Base-by-base conservation (phyloP, 2,113 vertebrate species). In the Harpagus bidentatus region DNA sequence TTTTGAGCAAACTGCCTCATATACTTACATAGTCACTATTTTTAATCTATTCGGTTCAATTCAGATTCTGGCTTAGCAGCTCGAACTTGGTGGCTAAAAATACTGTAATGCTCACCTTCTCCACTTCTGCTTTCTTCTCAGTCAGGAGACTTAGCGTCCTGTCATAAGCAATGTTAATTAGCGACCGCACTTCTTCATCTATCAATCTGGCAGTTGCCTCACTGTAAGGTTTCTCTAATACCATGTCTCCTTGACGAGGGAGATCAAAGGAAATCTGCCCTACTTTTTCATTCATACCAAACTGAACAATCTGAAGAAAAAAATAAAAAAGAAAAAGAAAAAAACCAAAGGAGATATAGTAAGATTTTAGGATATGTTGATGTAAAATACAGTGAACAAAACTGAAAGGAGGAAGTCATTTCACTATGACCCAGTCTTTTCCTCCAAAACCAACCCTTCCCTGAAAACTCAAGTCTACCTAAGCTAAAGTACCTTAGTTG, bases 201-300 rank as follows among this genome's bases (percentile, higher is more conserved):
- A 99, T 99, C 77, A 99, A 97, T 22, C 99, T 98, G 11, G 99
- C 99, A 0, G 99, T 99, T 81, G 99, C 99, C 80, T 99, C 99
- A 4, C 99, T 99, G 90, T 99, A 99, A 7, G 99, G 99, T 66
- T 99, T 99, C 98, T 99, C 99, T 55, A 99, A 96, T 31, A 99
- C 98, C 98, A 99, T 98, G 93, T 99, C 99, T 2, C 99, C 99
- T 97, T 99, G 99, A 7, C 99, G 98, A 3, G 99, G 99, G 9
- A 99, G 98, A 87, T 99, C 99, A 56, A 99, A 99, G 82, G 99
- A 99, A 63, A 99, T 99, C 97, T 99, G 99, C 7, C 99, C 99
- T 42, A 99, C 99, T 97, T 99, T 99, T 11, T 98, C 98, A 66
- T 99, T 99, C 99, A 99, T 99, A 61, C 99, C 99, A 52, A 99